A percentile compares a stretch with the other conserved stretches of the same genome.
Evolutionary conservation across 2,113 vertebrate species (phyloP).

Genomic region (Oreocharis arfaki): DNA sequence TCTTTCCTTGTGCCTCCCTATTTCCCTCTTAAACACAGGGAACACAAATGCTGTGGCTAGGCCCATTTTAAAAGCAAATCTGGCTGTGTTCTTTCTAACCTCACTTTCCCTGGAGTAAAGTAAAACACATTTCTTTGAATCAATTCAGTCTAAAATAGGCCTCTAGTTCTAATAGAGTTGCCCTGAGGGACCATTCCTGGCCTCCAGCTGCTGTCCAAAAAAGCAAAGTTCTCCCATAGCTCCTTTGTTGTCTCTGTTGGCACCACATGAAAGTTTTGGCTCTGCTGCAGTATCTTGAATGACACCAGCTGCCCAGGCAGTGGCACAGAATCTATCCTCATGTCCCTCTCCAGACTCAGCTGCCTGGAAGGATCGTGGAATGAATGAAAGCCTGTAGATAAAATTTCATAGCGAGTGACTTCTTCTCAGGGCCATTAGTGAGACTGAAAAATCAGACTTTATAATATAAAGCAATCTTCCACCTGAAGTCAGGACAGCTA

Average conservation of each 20-base stretch:
- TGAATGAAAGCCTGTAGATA: neutral
- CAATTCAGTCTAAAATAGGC: neutral
- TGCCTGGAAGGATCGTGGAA: neutral
- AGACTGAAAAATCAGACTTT: slow-evolving; percentile 30
- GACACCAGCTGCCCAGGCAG: neutral
- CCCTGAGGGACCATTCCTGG: neutral
- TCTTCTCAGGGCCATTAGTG: neutral
- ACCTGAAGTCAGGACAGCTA: slow-evolving; percentile 17
- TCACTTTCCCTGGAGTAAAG: neutral
- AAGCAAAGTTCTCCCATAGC: neutral
- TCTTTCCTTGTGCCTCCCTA: neutral
- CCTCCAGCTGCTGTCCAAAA: neutral
- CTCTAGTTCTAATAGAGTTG: neutral
- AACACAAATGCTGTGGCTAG: neutral
- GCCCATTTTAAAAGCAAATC: neutral
- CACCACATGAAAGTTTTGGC: neutral
- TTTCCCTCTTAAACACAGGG: neutral
- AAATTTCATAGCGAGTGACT: slow-evolving; percentile 15
- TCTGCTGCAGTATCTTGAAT: neutral
- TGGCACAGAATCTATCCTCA: neutral
- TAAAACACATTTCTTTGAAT: neutral
- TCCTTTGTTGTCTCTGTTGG: neutral
- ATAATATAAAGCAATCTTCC: slow-evolving; percentile 16
- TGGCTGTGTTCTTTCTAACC: neutral
- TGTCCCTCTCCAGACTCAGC: neutral